Base-by-base conservation (phyloP, 2,888 invertebrate species). In the Imbricaverruca yamaguchii region DNA sequence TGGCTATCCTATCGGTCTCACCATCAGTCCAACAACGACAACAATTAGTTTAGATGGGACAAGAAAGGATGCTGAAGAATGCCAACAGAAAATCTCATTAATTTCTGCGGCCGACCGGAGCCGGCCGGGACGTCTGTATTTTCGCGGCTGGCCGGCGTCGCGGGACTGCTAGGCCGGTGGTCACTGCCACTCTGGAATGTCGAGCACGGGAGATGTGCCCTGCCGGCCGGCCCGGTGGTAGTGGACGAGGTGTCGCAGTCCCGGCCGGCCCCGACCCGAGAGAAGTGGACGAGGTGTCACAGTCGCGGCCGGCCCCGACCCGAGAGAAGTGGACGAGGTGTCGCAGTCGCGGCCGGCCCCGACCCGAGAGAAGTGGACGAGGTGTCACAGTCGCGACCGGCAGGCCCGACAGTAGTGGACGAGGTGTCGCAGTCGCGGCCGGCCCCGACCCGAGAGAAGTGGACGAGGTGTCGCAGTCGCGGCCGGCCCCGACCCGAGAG, bases 51-150 rank as follows among this genome's bases (percentile, higher is more conserved):
- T 21, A 74, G 55, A 74, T 74, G 74, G 74, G 74, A 74, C 74
- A 74, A 74, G 74, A 74, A 74, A 74, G 74, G 55, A 53, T 55
- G 74, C 55, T 55, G 53, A 74, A 74, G 74, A 74, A 74, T 74
- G 74, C 74, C 74, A 74, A 74, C 74, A 74, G 74, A 74, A 74
- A 74, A 74, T 74, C 74, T 74, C 74, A 74, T 74, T 74, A 74
- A 74, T 74, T 74, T 74, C 55, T 74, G 74, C 74, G 74, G 53
- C 74, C 74, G 74, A 9, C 8, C 55, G 74, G 12, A 55, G 53
- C 74, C 74, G 74, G 15, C 8, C 55, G 74, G 12, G 74, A 74
- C 74, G 53, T 74, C 74, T 74, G 74, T 74, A 74, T 74, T 74
- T 74, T 53, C 69, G 69, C 69, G 15, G 18, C 61, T 3, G n/a